A percentile compares a stretch with the other conserved stretches of the same genome.
These are phyloP conservation scores for Hypolimnas misippus DNA, from an alignment of 2,888 invertebrate species.

Conservation along the genomic window DNA sequence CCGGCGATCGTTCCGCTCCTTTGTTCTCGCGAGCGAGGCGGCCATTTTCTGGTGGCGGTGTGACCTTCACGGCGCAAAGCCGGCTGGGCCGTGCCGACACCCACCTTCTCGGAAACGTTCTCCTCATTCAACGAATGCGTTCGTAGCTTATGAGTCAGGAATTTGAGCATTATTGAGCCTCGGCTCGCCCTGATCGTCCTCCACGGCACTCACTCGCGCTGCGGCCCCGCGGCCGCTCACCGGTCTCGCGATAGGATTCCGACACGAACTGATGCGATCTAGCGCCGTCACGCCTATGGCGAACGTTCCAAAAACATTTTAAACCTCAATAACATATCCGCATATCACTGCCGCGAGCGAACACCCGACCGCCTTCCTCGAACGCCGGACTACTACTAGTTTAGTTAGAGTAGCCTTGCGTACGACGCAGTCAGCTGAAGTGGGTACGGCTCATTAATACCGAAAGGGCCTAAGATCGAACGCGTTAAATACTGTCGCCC, in stretches of 20 bases:
- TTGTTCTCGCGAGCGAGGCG: slow-evolving; percentile 84
- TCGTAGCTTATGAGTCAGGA: slow-evolving; percentile 93
- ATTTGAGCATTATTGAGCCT: slow-evolving; percentile 91
- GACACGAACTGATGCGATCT: slow-evolving; percentile 47
- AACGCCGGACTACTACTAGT: slow-evolving; percentile 77
- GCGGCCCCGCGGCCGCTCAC: slow-evolving; percentile 45
- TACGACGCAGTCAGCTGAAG: slow-evolving; percentile 84
- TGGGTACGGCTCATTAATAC: slow-evolving; percentile 72
- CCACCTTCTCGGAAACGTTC: slow-evolving; percentile 89
- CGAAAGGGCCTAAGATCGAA: slow-evolving; percentile 68
- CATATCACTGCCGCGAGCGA: slow-evolving; percentile 57
- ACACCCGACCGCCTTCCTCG: slow-evolving; percentile 63
- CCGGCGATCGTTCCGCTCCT: slow-evolving; percentile 76
- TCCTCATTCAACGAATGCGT: slow-evolving; percentile 94
- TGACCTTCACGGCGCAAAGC: slow-evolving; percentile 50
- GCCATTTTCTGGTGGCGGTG: slow-evolving; percentile 68
- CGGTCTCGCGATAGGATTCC: slow-evolving; percentile 38
- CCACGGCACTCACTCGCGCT: slow-evolving; percentile 54
- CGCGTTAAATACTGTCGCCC: slow-evolving; percentile 59
- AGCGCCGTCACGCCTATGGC: slow-evolving; percentile 62
- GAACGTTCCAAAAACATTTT: slow-evolving; percentile 71
- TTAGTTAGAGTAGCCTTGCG: slow-evolving; percentile 76
- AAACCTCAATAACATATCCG: slow-evolving; percentile 70
- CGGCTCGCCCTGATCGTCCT: slow-evolving; percentile 73
- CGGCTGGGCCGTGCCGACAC: slow-evolving; percentile 64